phyloP scores from a whole-genome alignment of 2,113 vertebrate species.

The Forbesichthys papilliferus region DNA sequence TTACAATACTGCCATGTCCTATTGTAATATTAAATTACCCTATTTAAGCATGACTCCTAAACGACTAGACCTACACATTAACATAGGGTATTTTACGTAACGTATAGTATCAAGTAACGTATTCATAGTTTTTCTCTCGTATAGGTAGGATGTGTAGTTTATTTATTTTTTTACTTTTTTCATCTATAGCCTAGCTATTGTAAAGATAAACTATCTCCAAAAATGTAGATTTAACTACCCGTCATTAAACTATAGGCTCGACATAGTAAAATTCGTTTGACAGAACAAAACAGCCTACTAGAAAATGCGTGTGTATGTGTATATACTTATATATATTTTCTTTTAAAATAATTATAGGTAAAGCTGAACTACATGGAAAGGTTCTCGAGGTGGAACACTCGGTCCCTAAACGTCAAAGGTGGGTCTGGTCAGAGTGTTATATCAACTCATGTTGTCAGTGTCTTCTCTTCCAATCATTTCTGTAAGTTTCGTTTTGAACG shows the following conservation, averaged over 20 bases:
- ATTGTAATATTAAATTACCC: not conserved
- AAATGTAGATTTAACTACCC: not conserved
- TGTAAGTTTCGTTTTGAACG: not conserved
- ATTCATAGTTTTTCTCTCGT: not conserved
- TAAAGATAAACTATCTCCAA: no score
- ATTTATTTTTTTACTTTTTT: not conserved
- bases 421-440: slow-evolving; percentile 49
- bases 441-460: not conserved
- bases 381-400: slow-evolving; percentile 96
- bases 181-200: no score
- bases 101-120: not conserved
- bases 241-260: not conserved
- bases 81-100: slow-evolving; percentile 20
- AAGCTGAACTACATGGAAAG: slow-evolving; percentile 97
- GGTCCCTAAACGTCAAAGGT: slow-evolving; percentile 98
- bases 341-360: slow-evolving; percentile 78
- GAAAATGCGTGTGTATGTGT: not conserved
- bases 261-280: not conserved
- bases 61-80: not conserved
- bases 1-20: slow-evolving; percentile 1
- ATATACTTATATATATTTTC: slow-evolving; percentile 43
- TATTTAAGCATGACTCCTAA: not conserved
- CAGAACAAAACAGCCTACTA: not conserved
- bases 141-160: not conserved
- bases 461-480: slow-evolving; percentile 3